Percentiles rank a stretch among this genome's conserved stretches.
Evolutionary conservation across 2,113 vertebrate species (phyloP).

Genomic region (Onychorhynchus coronatus): DNA sequence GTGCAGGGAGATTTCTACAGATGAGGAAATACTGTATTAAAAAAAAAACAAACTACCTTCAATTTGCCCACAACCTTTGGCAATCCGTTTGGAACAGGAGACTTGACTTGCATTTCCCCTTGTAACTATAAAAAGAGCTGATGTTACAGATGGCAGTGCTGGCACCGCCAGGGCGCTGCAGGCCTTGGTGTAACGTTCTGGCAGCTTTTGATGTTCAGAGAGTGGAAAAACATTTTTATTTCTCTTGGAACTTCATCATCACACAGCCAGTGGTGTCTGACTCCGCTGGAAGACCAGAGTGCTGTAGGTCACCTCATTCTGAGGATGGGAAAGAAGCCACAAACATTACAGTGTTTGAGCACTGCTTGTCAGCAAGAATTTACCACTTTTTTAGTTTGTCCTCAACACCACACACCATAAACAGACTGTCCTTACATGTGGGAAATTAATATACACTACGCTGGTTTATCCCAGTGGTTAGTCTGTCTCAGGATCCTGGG

Average conservation of each 20-base stretch:
- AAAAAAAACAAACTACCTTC: neutral
- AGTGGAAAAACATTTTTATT: neutral
- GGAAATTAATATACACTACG: fast-evolving
- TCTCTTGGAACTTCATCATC: neutral
- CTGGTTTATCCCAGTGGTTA: neutral
- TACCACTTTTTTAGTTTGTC: neutral
- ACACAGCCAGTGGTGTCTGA: neutral
- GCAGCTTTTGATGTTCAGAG: neutral
- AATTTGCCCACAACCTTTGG: neutral
- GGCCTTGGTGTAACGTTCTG: neutral
- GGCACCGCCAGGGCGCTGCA: neutral
- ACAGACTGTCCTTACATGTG: neutral
- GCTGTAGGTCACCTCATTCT: conserved; percentile 25
- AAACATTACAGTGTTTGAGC: neutral
- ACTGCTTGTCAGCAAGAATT: neutral
- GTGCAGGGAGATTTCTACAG: neutral
- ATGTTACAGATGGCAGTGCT: fast-evolving
- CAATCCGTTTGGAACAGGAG: neutral
- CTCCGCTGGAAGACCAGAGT: neutral
- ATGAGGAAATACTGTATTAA: neutral
- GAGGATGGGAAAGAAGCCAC: neutral
- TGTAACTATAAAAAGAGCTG: neutral
- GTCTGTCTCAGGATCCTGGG: neutral
- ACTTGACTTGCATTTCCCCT: neutral
- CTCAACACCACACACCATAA: fast-evolving